Evolutionary conservation across 92 coral and sea anemone species (phyloP), one percentile per base, ranked within the genome.

Genomic region (Anthopleura xanthogrammica): DNA sequence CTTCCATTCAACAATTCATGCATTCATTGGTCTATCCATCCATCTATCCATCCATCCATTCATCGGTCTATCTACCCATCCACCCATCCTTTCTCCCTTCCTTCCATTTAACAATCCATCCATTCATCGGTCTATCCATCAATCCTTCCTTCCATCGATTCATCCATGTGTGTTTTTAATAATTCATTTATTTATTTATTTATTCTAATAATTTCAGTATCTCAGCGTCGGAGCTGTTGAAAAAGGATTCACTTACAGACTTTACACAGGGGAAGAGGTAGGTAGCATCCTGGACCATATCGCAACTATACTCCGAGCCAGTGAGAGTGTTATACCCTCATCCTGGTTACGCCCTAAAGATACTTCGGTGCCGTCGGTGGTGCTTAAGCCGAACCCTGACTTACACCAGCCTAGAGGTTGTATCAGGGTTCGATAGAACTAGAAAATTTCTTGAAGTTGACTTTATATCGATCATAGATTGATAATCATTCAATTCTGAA

Each of bases 191-290:
- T 17, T 39, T 29, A 6, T 52, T 46, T 16, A 60, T 40, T 0
- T 41, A 2, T 52, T 52, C 76, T 43, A 13, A 22, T 76, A 64
- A 39, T 19, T 58, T 80, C 77, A 86, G 89, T 87, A 86, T 78
- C 87, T 90, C 73, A 22, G 80, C 19, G 73, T 83, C 41, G 93
- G 90, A 66, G 86, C 84, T 77, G 72, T 84, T 7, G 88, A 85
- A 83, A 85, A 85, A 65, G 88, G 88, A 65, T 83, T 83, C 7
- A 55, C 66, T 10, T 85, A 78, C 60, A 64, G 88, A 77, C 82
- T 85, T 39, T 85, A 85, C 39, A 36, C 82, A 23, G 75, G 75
- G 19, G 72, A 72, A n/a, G 19, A 41, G 78, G 78, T 68, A 68
- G 22, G 41, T 29, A 29, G 1, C 22, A 20, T 52, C 3, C 17